Evolutionary conservation across 2,888 invertebrate genomes (phyloP).

Genomic region (Coenonympha glycerion): DNA sequence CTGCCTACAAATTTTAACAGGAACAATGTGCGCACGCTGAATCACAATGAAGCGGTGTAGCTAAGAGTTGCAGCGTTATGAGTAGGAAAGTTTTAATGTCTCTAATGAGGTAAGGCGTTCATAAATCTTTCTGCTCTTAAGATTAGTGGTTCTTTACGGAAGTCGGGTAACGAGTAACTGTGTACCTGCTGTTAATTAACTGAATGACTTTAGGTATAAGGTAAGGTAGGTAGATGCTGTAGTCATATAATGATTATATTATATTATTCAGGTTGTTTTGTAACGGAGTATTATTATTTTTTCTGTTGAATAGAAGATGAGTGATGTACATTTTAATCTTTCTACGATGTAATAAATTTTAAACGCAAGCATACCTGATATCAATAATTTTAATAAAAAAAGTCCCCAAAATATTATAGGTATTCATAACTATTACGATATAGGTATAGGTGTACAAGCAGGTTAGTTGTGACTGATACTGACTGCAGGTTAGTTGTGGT

Average conservation of each 20-base stretch:
- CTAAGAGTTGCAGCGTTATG: conserved; percentile 61
- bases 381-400: no score
- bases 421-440: no score
- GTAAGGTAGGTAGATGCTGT: no score
- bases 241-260: conserved; percentile 23
- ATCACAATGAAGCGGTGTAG: conserved; percentile 60
- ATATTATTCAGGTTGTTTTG: conserved; percentile 4
- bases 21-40: conserved; percentile 68
- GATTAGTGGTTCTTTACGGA: conserved; percentile 60
- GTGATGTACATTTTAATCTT: not conserved
- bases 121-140: conserved; percentile 63
- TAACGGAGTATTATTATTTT: conserved; percentile 30
- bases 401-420: no score
- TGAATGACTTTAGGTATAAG: conserved; percentile 30
- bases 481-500: no score
- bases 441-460: no score
- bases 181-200: conserved; percentile 46
- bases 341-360: no score
- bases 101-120: conserved; percentile 65
- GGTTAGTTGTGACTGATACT: no score
- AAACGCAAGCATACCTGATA: no score
- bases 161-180: conserved; percentile 46
- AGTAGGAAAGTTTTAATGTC: conserved; percentile 71
- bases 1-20: conserved; percentile 70
- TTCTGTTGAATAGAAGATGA: not conserved